Conservation (phyloP, 2,113 vertebrate species). For the Bucco capensis region DNA sequence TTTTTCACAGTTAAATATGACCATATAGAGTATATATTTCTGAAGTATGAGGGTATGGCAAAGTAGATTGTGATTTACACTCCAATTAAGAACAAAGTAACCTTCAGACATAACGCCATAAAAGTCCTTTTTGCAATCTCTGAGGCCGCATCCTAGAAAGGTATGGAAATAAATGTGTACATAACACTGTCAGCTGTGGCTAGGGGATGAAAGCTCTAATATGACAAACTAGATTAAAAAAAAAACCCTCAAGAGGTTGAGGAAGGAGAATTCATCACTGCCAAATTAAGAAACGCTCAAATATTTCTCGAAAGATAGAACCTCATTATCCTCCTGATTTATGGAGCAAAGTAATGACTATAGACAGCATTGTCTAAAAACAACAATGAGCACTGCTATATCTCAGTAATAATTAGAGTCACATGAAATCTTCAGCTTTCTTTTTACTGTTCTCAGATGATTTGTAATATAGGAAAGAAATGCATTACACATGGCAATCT, state of each 20-base stretch:
- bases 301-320: conserved; percentile 27
- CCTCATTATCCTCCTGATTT: conserved; percentile 50
- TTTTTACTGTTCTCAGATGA: not conserved
- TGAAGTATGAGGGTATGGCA: not conserved
- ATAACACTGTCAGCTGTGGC: not conserved
- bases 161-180: not conserved
- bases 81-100: not conserved
- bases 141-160: not conserved
- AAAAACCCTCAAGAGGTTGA: not conserved
- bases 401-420: conserved; percentile 49
- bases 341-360: conserved; percentile 35
- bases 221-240: conserved; percentile 27
- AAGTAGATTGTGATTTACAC: not conserved
- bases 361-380: conserved; percentile 44
- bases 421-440: not conserved
- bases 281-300: conserved; percentile 23
- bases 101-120: not conserved
- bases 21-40: not conserved
- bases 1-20: not conserved
- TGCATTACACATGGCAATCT: not conserved
- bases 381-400: conserved; percentile 27
- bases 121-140: not conserved
- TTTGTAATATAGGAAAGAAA: not conserved
- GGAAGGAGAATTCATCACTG: conserved; percentile 28
- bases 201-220: conserved; percentile 28